Evolutionary conservation across 2,888 invertebrate genomes (phyloP).

Genomic region (Erannis defoliaria): DNA sequence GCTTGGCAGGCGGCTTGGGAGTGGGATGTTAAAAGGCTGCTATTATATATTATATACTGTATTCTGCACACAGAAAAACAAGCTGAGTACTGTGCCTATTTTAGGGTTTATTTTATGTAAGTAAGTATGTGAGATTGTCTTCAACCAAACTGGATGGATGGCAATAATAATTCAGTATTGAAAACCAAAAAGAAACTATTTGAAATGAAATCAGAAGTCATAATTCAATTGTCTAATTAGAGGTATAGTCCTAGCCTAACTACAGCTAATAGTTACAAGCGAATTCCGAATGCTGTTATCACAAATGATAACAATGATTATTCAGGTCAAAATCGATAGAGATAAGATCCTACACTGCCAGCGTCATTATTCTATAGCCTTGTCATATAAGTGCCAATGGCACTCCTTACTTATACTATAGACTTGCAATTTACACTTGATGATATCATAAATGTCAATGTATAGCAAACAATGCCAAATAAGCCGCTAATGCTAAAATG

Average conservation of each 20-base stretch:
- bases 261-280: constrained; percentile 53
- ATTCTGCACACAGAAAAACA: too few relatives aligned
- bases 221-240: constrained; percentile 52
- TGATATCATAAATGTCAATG: constrained; percentile 42
- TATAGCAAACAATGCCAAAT: constrained; percentile 17
- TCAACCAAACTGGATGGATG: too few relatives aligned
- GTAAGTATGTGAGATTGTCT: too few relatives aligned
- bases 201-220: constrained; percentile 50
- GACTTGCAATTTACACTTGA: constrained; percentile 34
- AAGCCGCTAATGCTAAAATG: constrained; percentile 8
- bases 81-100: too few relatives aligned
- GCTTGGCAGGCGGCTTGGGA: too few relatives aligned
- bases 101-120: too few relatives aligned
- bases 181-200: too few relatives aligned
- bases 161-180: too few relatives aligned
- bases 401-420: constrained; percentile 46
- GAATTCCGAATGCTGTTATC: constrained; percentile 56
- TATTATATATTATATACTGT: too few relatives aligned
- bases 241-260: constrained; percentile 58
- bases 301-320: constrained; percentile 69
- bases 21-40: too few relatives aligned
- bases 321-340: constrained; percentile 78
- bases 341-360: constrained; percentile 56
- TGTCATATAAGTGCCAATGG: constrained; percentile 56
- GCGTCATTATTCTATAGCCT: constrained; percentile 34